A percentile compares a stretch with the other conserved stretches of the same genome.
Conservation (phyloP, 2,113 vertebrate genomes). For the Cavia porcellus region DNA sequence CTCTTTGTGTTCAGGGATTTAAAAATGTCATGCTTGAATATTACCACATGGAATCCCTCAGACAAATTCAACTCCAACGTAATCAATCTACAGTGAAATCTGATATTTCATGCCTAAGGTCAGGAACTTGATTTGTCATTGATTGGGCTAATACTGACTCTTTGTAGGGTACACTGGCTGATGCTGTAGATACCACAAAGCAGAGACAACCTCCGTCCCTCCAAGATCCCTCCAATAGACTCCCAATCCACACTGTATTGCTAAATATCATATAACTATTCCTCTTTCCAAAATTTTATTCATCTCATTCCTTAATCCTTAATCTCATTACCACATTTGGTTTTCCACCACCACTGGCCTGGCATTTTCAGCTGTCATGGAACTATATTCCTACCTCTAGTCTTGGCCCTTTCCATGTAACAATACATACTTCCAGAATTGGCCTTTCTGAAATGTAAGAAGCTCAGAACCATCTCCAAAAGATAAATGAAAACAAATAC, state of each 20-base stretch:
- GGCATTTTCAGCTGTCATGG: not conserved
- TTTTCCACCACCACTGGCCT: rapidly evolving
- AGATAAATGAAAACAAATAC: not conserved
- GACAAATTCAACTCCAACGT: not conserved
- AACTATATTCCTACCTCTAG: not conserved
- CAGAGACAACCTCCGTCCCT: not conserved
- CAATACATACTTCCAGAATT: not conserved
- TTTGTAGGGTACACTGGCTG: rapidly evolving
- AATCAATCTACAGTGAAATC: not conserved
- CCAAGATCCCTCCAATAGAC: not conserved
- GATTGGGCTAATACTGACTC: rapidly evolving
- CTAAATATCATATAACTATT: not conserved
- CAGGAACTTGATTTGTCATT: not conserved
- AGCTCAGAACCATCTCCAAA: not conserved
- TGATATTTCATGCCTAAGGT: not conserved
- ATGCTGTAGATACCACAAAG: rapidly evolving
- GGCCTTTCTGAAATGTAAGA: not conserved
- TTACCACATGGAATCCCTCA: not conserved
- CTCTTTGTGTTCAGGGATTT: not conserved
- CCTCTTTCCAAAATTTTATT: not conserved
- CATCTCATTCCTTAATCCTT: too few relatives aligned
- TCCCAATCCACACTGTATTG: not conserved
- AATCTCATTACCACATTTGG: not conserved
- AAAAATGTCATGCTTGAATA: not conserved
- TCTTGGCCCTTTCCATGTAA: not conserved